Percentiles rank a stretch among this genome's conserved stretches.
Conservation (phyloP, 2,888 invertebrate species). For the Hoplodrina blanda region DNA sequence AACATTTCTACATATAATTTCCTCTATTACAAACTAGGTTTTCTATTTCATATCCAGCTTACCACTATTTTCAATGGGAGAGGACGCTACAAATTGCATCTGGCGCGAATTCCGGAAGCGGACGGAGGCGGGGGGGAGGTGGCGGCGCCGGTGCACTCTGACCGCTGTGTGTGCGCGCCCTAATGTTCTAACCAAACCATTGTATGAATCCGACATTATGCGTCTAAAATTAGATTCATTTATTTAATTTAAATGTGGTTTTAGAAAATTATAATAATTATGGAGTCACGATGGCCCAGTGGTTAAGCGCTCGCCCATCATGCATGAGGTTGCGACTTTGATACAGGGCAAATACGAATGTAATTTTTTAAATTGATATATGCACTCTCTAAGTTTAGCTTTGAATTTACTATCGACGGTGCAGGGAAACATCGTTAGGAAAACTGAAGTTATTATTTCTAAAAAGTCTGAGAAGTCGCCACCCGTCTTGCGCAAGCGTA, state of each 20-base stretch:
- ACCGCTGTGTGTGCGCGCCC: constrained; percentile 60
- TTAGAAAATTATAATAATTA: neutral
- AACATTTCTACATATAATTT: constrained; percentile 45
- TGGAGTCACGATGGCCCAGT: too few relatives aligned
- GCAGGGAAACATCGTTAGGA: too few relatives aligned
- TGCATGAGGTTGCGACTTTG: too few relatives aligned
- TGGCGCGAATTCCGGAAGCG: constrained; percentile 69
- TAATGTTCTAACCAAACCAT: constrained; percentile 52
- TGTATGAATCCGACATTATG: constrained; percentile 24
- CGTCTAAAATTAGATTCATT: constrained; percentile 13
- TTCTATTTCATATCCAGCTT: constrained; percentile 56
- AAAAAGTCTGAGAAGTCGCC: too few relatives aligned
- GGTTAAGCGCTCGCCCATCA: too few relatives aligned
- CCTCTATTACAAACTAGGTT: constrained; percentile 49
- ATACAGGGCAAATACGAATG: too few relatives aligned
- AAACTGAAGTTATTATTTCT: too few relatives aligned
- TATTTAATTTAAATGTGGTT: constrained; percentile 18
- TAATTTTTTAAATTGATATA: too few relatives aligned
- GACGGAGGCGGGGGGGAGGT: constrained; percentile 61
- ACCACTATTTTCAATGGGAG: constrained; percentile 50
- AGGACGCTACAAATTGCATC: constrained; percentile 69
- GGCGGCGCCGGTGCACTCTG: constrained; percentile 64
- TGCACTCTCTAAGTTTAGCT: too few relatives aligned
- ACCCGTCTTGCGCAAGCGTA: too few relatives aligned
- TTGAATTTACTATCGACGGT: too few relatives aligned